These are phyloP conservation scores for Cenopis cana DNA, from an alignment of 2,888 invertebrate species.

Conservation along the genomic window DNA sequence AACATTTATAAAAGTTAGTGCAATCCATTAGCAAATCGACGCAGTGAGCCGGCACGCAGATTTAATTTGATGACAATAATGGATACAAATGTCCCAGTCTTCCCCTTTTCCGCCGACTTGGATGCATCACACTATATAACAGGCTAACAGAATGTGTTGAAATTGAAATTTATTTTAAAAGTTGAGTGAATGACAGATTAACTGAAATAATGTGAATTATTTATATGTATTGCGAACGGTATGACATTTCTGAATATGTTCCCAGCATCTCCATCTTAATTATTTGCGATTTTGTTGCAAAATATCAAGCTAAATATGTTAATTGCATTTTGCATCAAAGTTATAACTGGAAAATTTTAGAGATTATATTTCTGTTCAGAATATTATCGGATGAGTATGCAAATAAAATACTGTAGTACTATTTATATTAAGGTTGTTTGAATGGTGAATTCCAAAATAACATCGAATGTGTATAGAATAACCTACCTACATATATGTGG, in stretches of 20 bases:
- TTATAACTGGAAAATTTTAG: not conserved
- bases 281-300: conserved; percentile 1
- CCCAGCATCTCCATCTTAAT: conserved; percentile 25
- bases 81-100: conserved; percentile 64
- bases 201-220: conserved; percentile 22
- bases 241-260: conserved; percentile 23
- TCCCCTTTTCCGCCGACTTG: conserved; percentile 52
- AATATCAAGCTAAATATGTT: conserved; percentile 11
- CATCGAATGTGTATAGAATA: not conserved
- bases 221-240: conserved; percentile 19
- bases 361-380: not conserved
- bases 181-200: not conserved
- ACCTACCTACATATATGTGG: too few species aligned
- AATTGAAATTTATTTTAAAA: conserved; percentile 43
- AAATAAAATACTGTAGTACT: not conserved
- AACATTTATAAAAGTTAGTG: conserved; percentile 63
- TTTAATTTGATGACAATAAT: conserved; percentile 76
- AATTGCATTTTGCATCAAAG: not conserved
- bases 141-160: conserved; percentile 26
- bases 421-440: not conserved
- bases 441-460: not conserved
- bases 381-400: too few species aligned
- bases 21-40: conserved; percentile 73
- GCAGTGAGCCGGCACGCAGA: conserved; percentile 62
- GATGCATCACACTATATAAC: conserved; percentile 22